phyloP scores from a whole-genome alignment of 2,888 invertebrate genomes.

The Lochmaea capreae region DNA sequence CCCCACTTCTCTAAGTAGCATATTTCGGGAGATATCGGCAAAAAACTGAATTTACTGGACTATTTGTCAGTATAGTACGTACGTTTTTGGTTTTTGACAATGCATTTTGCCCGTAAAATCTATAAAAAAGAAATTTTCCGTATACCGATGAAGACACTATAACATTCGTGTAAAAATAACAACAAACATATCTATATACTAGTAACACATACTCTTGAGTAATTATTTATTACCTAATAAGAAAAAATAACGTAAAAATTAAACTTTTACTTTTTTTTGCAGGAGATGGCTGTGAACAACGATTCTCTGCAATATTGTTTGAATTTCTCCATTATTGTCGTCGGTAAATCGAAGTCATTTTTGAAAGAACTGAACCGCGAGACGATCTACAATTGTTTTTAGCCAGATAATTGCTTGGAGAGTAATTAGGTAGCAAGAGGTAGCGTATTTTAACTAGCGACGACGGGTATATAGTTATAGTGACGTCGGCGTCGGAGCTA shows the following conservation, averaged over 20 bases:
- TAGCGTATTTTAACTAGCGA: not conserved
- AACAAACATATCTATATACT: not conserved
- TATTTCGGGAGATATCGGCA: too few relatives aligned
- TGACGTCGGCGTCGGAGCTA: not conserved
- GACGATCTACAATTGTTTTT: conserved; percentile 34
- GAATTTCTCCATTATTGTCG: conserved; percentile 42
- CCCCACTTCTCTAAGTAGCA: too few relatives aligned
- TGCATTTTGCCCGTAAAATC: too few relatives aligned
- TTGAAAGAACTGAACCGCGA: conserved; percentile 40
- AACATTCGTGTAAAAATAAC: not conserved
- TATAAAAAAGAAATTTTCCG: too few relatives aligned
- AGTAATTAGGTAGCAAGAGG: conserved; percentile 35
- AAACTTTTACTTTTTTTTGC: conserved; percentile 47
- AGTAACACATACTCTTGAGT: not conserved
- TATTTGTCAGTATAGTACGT: too few relatives aligned
- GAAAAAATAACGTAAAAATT: conserved; percentile 29
- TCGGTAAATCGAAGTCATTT: conserved; percentile 39
- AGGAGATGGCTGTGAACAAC: conserved; percentile 49
- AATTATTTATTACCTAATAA: conserved; percentile 24
- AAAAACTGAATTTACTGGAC: too few relatives aligned
- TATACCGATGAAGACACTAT: not conserved
- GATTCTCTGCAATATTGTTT: conserved; percentile 37
- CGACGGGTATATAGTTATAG: conserved; percentile 1
- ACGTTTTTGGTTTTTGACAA: too few relatives aligned
- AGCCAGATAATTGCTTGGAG: conserved; percentile 34